These are phyloP conservation scores for Furnarius figulus DNA, from an alignment of 2,113 vertebrate genomes.

Conservation along the genomic window DNA sequence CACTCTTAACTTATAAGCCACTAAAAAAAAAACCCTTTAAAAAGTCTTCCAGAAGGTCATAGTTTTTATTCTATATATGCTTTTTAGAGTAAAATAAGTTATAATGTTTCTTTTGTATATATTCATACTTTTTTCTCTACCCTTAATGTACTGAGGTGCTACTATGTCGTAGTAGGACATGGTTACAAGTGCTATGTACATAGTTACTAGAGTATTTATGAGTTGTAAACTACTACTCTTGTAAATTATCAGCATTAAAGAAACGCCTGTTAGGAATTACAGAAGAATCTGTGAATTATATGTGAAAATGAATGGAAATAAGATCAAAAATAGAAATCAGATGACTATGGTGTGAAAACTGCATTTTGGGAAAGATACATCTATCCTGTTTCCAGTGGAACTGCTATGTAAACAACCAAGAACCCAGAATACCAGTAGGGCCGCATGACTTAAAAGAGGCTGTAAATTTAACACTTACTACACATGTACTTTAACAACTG, in stretches of 20 bases:
- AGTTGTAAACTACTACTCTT: not conserved
- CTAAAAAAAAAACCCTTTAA: not conserved
- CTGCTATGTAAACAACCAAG: accelerated
- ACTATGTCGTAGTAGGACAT: accelerated
- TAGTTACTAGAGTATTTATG: not conserved
- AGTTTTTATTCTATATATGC: accelerated
- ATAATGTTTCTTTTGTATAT: not conserved
- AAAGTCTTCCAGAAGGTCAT: not conserved
- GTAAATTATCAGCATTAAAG: not conserved
- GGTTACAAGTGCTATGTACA: not conserved
- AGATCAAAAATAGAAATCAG: too few relatives aligned
- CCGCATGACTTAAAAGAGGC: not conserved
- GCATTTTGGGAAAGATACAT: not conserved
- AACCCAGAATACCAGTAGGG: not conserved
- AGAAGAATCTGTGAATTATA: not conserved
- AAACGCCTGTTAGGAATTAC: accelerated
- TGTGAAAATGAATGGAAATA: not conserved
- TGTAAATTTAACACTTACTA: not conserved
- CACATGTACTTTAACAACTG: not conserved
- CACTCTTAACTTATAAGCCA: not conserved
- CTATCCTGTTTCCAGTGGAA: not conserved
- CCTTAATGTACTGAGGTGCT: not conserved
- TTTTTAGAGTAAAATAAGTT: not conserved
- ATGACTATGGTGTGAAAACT: accelerated
- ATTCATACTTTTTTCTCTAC: not conserved